Percentiles rank a stretch among this genome's conserved stretches.
phyloP scores from a whole-genome alignment of 2,113 vertebrate genomes.

The Butorides virescens region DNA sequence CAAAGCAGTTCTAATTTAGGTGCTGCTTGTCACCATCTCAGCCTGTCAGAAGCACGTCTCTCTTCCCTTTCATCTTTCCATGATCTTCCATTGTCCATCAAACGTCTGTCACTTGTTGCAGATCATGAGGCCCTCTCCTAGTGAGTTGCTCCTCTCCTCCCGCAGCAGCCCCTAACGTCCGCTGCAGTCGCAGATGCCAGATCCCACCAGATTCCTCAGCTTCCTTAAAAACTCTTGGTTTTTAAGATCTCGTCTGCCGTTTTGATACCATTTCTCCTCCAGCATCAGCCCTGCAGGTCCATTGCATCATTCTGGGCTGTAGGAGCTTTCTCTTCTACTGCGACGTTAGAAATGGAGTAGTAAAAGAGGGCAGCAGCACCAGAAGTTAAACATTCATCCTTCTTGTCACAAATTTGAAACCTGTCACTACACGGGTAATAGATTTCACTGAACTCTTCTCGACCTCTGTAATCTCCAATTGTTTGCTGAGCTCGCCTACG shows the following conservation, averaged over 20 bases:
- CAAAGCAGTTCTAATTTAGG: background rate
- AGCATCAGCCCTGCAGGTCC: background rate
- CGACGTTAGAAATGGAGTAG: fast-evolving
- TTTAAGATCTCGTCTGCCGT: background rate
- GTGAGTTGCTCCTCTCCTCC: background rate
- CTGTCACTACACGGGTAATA: fast-evolving
- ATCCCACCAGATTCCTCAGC: background rate
- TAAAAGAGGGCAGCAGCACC: background rate
- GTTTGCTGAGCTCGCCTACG: fast-evolving
- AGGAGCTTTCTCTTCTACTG: background rate
- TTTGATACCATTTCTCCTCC: background rate
- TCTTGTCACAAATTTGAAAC: background rate
- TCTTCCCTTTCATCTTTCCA: background rate
- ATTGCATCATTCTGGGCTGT: background rate
- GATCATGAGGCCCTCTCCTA: background rate
- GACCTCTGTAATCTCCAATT: fast-evolving
- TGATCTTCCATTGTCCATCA: background rate
- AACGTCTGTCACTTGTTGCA: background rate
- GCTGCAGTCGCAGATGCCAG: background rate
- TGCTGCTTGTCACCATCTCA: background rate
- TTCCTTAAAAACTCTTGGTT: background rate
- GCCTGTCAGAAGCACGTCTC: background rate
- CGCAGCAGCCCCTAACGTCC: background rate
- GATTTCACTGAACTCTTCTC: fast-evolving
- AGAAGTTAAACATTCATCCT: background rate